phyloP scores from a whole-genome alignment of 2,888 invertebrate species.

The Ectemnius continuus region DNA sequence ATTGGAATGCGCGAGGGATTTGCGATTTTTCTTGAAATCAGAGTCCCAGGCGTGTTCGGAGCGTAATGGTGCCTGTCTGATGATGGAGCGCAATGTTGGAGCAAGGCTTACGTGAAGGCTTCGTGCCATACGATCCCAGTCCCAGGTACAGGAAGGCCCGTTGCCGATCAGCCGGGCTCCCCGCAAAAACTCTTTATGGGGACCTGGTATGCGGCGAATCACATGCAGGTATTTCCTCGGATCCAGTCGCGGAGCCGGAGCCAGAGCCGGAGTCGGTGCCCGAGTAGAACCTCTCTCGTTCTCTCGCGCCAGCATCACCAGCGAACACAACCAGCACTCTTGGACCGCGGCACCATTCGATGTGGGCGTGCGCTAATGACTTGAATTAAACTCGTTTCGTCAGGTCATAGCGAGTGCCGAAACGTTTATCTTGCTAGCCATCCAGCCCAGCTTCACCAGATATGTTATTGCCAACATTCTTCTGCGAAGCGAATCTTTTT shows the following conservation, averaged over 20 bases:
- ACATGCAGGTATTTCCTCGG: conserved; percentile 42
- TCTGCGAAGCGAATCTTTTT: background rate
- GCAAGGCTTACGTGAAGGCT: background rate
- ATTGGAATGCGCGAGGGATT: too few species aligned
- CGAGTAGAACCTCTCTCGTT: too few species aligned
- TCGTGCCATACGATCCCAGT: conserved; percentile 8
- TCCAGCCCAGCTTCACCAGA: background rate
- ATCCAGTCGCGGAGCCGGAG: background rate
- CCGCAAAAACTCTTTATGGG: conserved; percentile 39
- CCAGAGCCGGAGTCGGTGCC: too few species aligned
- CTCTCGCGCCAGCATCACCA: too few species aligned
- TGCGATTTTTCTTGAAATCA: background rate
- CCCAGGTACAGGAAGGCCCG: conserved; percentile 19
- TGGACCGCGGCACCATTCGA: conserved; percentile 45
- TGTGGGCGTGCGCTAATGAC: conserved; percentile 69
- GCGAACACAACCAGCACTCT: conserved; percentile 10
- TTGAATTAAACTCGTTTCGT: conserved; percentile 70
- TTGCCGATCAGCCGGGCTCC: conserved; percentile 23
- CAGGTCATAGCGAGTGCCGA: conserved; percentile 43
- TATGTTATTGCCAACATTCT: conserved; percentile 26
- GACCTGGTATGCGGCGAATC: conserved; percentile 38
- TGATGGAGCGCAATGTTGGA: background rate
- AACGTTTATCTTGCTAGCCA: conserved; percentile 26
- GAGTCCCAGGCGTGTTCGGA: background rate
- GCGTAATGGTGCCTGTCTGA: background rate